phyloP scores from a whole-genome alignment of 2,888 invertebrate species.

The Hirtodrosophila alboralis region DNA sequence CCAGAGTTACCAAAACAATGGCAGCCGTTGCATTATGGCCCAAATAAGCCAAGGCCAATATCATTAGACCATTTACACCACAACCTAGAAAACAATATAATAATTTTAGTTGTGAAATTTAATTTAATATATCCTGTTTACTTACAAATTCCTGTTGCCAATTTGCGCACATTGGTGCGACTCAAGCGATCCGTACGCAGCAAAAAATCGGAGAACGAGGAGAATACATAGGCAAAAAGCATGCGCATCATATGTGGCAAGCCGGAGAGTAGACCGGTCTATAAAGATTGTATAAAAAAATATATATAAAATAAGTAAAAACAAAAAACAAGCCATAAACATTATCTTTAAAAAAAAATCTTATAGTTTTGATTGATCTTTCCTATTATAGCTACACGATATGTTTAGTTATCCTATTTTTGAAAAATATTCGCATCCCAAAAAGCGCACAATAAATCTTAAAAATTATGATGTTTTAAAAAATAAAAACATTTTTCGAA shows the following conservation, averaged over 20 bases:
- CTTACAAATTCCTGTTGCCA: slow-evolving; percentile 87
- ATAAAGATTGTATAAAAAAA: too few species aligned
- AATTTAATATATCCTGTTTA: neutral
- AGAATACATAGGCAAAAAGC: slow-evolving; percentile 86
- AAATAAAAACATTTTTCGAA: too few species aligned
- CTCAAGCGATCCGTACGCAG: slow-evolving; percentile 86
- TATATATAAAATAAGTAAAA: too few species aligned
- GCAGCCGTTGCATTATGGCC: slow-evolving; percentile 87
- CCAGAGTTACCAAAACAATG: slow-evolving; percentile 86
- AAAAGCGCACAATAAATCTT: too few species aligned
- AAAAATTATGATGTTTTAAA: too few species aligned
- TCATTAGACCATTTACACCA: slow-evolving; percentile 87
- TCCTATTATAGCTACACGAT: too few species aligned
- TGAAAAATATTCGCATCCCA: too few species aligned
- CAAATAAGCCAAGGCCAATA: slow-evolving; percentile 87
- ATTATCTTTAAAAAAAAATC: too few species aligned
- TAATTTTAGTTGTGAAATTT: neutral
- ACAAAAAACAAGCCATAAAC: too few species aligned
- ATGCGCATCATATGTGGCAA: slow-evolving; percentile 87
- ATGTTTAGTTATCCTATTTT: too few species aligned
- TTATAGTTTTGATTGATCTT: too few species aligned
- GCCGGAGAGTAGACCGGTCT: slow-evolving; percentile 87
- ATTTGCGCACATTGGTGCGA: slow-evolving; percentile 87
- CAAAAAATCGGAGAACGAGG: slow-evolving; percentile 86
- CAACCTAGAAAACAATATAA: slow-evolving; percentile 83